Evolutionary conservation across 2,797 vertebrate species (phyloP).

Genomic region (Poeciliopsis paucimaculata): DNA sequence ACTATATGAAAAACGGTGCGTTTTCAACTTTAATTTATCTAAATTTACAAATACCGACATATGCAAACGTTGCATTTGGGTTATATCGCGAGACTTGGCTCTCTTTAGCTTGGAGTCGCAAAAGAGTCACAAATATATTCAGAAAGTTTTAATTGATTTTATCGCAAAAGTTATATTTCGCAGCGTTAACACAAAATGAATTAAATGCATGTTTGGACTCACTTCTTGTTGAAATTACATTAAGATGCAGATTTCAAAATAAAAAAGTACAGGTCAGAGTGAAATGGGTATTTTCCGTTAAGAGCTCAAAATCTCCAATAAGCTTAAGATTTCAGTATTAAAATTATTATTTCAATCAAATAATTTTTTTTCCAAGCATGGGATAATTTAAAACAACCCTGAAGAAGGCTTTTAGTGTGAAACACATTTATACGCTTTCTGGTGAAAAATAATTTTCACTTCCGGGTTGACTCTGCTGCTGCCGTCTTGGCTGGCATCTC

Average conservation of each 20-base stretch:
- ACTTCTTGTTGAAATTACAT: constrained; percentile 15
- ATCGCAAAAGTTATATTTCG: not conserved
- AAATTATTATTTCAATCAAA: not conserved
- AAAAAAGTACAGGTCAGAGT: not conserved
- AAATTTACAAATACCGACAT: accelerated
- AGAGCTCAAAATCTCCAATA: not conserved
- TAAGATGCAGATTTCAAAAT: constrained; percentile 36
- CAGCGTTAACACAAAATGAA: not conserved
- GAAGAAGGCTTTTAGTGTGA: constrained; percentile 40
- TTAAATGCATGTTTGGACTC: not conserved
- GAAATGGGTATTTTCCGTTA: accelerated
- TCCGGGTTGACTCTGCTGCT: constrained; percentile 69
- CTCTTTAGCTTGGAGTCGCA: too few species aligned
- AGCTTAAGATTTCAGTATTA: too few species aligned
- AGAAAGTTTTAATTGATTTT: not conserved
- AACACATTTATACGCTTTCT: constrained; percentile 35
- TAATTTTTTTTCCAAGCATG: not conserved
- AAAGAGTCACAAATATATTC: not conserved
- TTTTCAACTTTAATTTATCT: accelerated
- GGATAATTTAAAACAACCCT: accelerated
- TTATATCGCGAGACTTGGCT: constrained; percentile 34
- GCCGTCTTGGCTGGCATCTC: constrained; percentile 46
- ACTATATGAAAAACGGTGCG: not conserved
- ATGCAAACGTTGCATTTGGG: accelerated
- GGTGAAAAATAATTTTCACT: constrained; percentile 46